Conservation (phyloP, 2,797 vertebrate species). For the Myotis planiceps region DNA sequence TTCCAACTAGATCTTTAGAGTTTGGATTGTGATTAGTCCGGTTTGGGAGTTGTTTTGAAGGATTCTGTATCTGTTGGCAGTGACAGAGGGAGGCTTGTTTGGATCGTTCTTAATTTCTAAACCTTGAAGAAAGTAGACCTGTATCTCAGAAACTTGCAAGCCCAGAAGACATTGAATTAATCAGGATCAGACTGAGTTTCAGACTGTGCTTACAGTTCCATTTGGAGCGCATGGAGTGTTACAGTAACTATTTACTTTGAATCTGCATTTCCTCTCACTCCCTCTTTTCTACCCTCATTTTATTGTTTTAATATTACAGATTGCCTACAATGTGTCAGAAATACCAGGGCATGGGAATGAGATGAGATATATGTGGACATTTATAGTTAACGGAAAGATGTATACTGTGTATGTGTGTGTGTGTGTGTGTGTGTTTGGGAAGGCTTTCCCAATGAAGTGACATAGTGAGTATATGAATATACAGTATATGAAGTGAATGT, state of each 20-base stretch:
- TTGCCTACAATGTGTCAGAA: slow-evolving; percentile 1
- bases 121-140: not conserved
- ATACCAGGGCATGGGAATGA: not conserved
- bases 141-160: not conserved
- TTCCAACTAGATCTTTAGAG: not conserved
- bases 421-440: not conserved
- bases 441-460: not conserved
- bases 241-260: not conserved
- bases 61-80: not conserved
- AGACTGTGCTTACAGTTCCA: not conserved
- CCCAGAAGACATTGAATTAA: not conserved
- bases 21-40: not conserved
- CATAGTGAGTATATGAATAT: not conserved
- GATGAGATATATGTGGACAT: not conserved
- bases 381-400: not conserved
- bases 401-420: too few species aligned
- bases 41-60: not conserved
- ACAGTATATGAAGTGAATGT: not conserved
- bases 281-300: not conserved
- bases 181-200: slow-evolving; percentile 1
- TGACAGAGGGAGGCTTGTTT: not conserved
- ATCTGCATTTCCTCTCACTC: not conserved
- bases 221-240: not conserved
- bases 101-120: not conserved
- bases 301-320: not conserved